Base-by-base conservation (phyloP, 2,113 vertebrate species). In the Datnioides undecimradiatus region DNA sequence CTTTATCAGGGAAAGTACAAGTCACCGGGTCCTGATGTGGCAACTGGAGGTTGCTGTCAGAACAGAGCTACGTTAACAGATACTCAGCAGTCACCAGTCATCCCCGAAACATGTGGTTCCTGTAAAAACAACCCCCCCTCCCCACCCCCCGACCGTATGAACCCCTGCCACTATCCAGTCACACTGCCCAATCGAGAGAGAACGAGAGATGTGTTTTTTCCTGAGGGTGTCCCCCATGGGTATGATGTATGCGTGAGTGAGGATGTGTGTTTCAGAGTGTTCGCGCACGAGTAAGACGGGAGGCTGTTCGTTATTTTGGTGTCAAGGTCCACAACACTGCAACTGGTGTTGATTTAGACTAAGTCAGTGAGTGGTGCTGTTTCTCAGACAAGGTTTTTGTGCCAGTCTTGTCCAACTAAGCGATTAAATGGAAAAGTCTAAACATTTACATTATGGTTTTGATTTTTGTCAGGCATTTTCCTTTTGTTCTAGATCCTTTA, bases 41-140 rank as follows among this genome's bases (percentile, higher is more conserved):
- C 73, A 84, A 83, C 71, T 86, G 70, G 68, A 87, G 81, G 89
- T 68, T 86, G 82, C 76, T 90, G 89, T 92, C 89, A 86, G 82
- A 76, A 76, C 67, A 64, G 79, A 82, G 79, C 86, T 76, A 79
- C n/a, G 58, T 84, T 87, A 90, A 90, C 76, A 92, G 90, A 93
- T 85, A 88, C 85, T 88, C 86, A 81, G 85, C 83, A 90, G 90
- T 87, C 86, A 84, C 79, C 76, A 90, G 86, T 90, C 87, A 87
- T 86, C 87, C 81, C 59, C 54, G 1, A 91, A 90, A 92, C 92
- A 93, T 93, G 90, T 92, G 90, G 88, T 90, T 93, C 89, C 82
- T 91, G 88, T 92, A 93, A 92, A 91, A 91, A 93, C 83, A 90
- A 73, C 83, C 65, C 74, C 34, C 68, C 82, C 79, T 25, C 76